Percentiles rank a stretch among this genome's conserved stretches.
phyloP scores from a whole-genome alignment of 2,113 vertebrate species.

The Myocastor coypus region DNA sequence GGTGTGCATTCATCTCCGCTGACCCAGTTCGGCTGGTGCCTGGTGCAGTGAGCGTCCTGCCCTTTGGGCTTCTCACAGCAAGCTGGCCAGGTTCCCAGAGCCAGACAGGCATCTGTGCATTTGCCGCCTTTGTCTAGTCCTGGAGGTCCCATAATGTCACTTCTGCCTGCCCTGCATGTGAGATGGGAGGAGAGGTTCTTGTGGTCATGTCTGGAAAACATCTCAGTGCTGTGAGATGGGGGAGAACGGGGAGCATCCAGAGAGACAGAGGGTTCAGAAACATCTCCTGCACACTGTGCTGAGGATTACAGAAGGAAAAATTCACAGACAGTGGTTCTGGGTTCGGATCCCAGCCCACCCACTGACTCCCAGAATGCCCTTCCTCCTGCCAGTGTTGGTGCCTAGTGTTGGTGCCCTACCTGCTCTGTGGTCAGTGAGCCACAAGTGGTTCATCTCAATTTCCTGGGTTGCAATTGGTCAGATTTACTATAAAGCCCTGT shows the following conservation, averaged over 20 bases:
- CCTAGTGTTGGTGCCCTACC: too few relatives aligned
- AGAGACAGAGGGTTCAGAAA: background rate
- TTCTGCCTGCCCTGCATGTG: background rate
- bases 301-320: background rate
- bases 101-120: background rate
- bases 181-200: background rate
- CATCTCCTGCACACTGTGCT: rapidly evolving
- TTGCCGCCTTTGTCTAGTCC: background rate
- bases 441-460: too few relatives aligned
- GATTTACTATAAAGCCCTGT: background rate
- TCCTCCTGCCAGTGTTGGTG: too few relatives aligned
- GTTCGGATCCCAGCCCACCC: background rate
- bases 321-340: background rate
- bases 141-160: background rate
- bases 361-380: background rate
- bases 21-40: background rate
- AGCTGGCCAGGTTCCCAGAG: background rate
- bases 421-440: rapidly evolving
- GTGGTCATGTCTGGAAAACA: background rate
- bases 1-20: background rate
- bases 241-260: background rate
- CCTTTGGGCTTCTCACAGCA: background rate
- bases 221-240: background rate
- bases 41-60: background rate
- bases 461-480: background rate